Base-by-base conservation (phyloP, 2,888 invertebrate genomes). In the Gisinianus flammeolus region DNA sequence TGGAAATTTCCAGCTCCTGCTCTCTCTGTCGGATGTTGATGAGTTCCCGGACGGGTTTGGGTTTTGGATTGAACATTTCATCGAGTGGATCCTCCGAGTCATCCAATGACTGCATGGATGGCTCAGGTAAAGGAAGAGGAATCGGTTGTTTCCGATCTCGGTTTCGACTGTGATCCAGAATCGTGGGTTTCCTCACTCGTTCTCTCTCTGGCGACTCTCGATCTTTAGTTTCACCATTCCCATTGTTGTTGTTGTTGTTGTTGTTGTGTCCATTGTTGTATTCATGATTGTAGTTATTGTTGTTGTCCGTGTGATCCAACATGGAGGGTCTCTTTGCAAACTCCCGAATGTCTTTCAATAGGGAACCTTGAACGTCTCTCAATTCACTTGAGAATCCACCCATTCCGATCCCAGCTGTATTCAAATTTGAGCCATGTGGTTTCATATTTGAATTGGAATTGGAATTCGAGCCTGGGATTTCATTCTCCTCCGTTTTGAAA, bases 311-410 rank as follows among this genome's bases (percentile, higher is more conserved):
- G 3, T 30, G 10, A 26, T 16, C 74, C 66, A 81, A 31, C 26
- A 78, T 22, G 16, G 44, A 70, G 0, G 85, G 85, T 74, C 85
- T 52, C 52, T 82, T 82, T 10, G 85, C 83, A 79, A 85, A 85
- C 52, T 85, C 83, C 24, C 82, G 78, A 26, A 85, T 85, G 70
- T 85, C 85, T 69, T 84, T 83, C 2, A 85, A 67, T 0, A 85
- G 64, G 26, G 83, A 83, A 10, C 81, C 80, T 24, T 83, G 83
- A 12, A 85, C 81, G 70, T 85, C 83, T 72, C 80, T 58, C 8
- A 85, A 78, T 78, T 85, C 85, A 62, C 80, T 81, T 4, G 83
- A 83, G 19, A 85, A 80, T 33, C 82, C 83, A 6, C 52, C 16
- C 12, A 19, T 33, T 28, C 56, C 56, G 2, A 54, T 10, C 10